A percentile compares a stretch with the other conserved stretches of the same genome.
Conservation (phyloP, 2,888 invertebrate genomes). For the Leptura quadrifasciata region DNA sequence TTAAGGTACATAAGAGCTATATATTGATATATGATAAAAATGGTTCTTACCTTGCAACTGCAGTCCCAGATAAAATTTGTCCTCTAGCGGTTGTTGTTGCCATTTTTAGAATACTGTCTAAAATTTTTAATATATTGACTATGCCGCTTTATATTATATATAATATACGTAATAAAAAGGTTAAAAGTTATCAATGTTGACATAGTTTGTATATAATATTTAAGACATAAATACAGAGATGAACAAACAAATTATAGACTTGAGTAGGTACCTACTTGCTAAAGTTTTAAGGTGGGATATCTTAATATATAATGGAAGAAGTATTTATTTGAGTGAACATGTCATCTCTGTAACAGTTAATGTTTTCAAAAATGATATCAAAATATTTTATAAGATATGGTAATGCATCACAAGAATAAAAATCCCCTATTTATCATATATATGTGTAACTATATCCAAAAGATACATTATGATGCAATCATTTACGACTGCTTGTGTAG, state of each 20-base stretch:
- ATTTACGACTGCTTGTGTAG: too few species aligned
- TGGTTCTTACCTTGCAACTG: slow-evolving; percentile 80
- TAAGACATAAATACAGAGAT: neutral
- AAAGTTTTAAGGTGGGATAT: neutral
- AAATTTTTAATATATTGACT: neutral
- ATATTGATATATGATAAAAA: slow-evolving; percentile 4
- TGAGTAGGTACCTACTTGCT: neutral
- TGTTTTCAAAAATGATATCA: neutral
- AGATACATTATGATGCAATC: too few species aligned
- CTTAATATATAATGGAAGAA: neutral
- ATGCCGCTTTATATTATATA: neutral
- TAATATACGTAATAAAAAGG: slow-evolving; percentile 37
- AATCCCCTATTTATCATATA: too few species aligned
- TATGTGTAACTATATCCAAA: too few species aligned
- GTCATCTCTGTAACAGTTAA: neutral
- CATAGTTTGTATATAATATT: neutral
- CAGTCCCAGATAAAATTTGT: slow-evolving; percentile 80
- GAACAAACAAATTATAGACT: neutral
- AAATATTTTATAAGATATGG: too few species aligned
- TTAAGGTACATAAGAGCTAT: too few species aligned
- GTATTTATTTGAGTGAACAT: neutral
- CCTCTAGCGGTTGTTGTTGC: slow-evolving; percentile 66
- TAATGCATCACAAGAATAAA: too few species aligned
- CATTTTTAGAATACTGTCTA: slow-evolving; percentile 57
- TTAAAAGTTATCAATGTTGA: slow-evolving; percentile 44